Evolutionary conservation across 2,888 invertebrate genomes (phyloP).

Genomic region (Caenorhabditis afra): DNA sequence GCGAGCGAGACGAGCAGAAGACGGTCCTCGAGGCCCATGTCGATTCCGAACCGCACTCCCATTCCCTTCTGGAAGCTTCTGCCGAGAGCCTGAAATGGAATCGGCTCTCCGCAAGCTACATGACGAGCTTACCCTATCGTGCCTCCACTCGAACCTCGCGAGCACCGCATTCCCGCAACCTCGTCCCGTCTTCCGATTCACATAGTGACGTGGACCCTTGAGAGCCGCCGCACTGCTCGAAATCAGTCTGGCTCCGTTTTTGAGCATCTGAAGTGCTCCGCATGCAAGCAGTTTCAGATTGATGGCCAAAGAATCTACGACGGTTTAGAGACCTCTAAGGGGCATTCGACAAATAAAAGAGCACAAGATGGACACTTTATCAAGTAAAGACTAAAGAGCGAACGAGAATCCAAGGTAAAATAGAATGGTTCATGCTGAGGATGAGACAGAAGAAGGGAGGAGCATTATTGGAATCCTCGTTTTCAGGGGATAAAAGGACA

Average conservation of each 20-base stretch:
- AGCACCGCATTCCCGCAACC: conserved; percentile 57
- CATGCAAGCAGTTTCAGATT: not conserved
- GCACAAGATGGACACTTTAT: not conserved
- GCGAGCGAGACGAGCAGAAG: conserved; percentile 54
- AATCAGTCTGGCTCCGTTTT: conserved; percentile 11
- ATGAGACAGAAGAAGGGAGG: too few relatives aligned
- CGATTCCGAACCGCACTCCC: conserved; percentile 57
- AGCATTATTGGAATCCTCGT: too few relatives aligned
- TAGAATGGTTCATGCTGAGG: not conserved
- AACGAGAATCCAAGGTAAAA: not conserved
- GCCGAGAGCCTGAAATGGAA: conserved; percentile 45
- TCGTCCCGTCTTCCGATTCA: conserved; percentile 57
- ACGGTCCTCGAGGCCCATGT: conserved; percentile 61
- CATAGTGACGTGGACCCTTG: conserved; percentile 45
- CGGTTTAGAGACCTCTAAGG: not conserved
- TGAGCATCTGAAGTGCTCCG: conserved; percentile 38
- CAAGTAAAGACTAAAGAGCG: not conserved
- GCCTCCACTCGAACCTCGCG: conserved; percentile 54
- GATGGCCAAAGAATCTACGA: not conserved
- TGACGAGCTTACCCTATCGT: conserved; percentile 18
- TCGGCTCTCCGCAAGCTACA: too few relatives aligned
- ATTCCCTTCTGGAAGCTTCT: conserved; percentile 58
- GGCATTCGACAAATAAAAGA: not conserved
- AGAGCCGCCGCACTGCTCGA: conserved; percentile 3
- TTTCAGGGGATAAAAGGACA: too few relatives aligned